These are phyloP conservation scores for Drosophila pandora DNA, from an alignment of 1,140 invertebrate genomes.

Conservation along the genomic window DNA sequence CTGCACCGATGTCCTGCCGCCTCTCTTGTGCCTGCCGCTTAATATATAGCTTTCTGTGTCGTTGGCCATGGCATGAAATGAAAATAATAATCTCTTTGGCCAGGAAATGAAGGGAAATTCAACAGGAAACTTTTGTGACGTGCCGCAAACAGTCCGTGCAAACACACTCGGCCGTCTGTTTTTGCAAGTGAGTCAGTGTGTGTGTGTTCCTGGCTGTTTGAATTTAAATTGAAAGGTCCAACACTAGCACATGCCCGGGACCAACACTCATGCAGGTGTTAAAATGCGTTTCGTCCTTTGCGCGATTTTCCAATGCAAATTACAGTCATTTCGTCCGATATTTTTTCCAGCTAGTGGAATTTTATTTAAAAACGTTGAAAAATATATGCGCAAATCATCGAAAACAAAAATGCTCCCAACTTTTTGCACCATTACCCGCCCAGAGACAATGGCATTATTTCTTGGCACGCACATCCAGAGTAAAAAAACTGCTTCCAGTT, in stretches of 20 bases:
- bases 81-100: conserved; percentile 79
- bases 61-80: conserved; percentile 65
- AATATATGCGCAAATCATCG: conserved; percentile 13
- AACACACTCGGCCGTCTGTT: conserved; percentile 33
- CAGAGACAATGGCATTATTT: conserved; percentile 44
- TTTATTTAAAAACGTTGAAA: conserved; percentile 49
- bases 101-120: conserved; percentile 81
- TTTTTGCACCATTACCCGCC: conserved; percentile 10
- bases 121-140: conserved; percentile 80
- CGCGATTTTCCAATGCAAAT: conserved; percentile 52
- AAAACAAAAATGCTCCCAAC: conserved; percentile 8
- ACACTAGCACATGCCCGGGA: conserved; percentile 15
- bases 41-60: conserved; percentile 41
- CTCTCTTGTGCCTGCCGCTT: conserved; percentile 10
- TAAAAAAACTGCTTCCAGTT: conserved; percentile 15
- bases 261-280: conserved; percentile 51
- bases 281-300: conserved; percentile 36
- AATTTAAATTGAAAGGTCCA: conserved; percentile 59
- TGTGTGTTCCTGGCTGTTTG: conserved; percentile 20
- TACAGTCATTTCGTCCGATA: conserved; percentile 50
- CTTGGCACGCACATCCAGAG: conserved; percentile 39
- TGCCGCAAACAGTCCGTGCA: conserved; percentile 69
- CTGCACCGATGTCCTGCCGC: no score
- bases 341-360: conserved; percentile 19
- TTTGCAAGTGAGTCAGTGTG: neutral